Conservation (phyloP, 1,140 invertebrate species). For the Anoplolepis gracilipes region DNA sequence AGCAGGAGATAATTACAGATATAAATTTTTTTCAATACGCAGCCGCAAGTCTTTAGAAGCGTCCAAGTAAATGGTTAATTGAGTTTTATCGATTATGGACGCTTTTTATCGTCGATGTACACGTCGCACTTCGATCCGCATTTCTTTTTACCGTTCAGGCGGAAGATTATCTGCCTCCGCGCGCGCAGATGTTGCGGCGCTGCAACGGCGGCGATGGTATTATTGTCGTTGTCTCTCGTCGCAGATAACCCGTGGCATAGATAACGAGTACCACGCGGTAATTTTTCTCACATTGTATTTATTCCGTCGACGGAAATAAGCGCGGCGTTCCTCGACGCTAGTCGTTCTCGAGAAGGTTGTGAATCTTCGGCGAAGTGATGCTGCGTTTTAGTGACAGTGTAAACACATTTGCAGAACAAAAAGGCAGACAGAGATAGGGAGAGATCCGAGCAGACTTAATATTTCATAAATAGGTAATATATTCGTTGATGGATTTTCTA, state of each 20-base stretch:
- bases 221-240: conserved; percentile 9
- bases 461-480: conserved; percentile 23
- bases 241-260: conserved; percentile 34
- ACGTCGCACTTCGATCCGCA: conserved; percentile 31
- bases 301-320: conserved; percentile 10
- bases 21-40: not conserved
- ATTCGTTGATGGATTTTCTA: not conserved
- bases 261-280: conserved; percentile 1
- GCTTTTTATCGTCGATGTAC: conserved; percentile 21
- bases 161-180: conserved; percentile 49
- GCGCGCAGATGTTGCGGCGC: conserved; percentile 24
- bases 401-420: not conserved
- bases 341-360: not conserved
- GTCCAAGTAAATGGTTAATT: conserved; percentile 30
- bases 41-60: not conserved
- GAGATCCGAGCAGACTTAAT: not conserved
- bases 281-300: conserved; percentile 1
- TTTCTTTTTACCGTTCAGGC: conserved; percentile 25
- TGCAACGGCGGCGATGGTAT: conserved; percentile 11
- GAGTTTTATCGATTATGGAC: conserved; percentile 46
- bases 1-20: not conserved
- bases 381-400: not conserved
- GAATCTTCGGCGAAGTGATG: not conserved
- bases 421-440: too few relatives aligned
- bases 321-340: not conserved